These are phyloP conservation scores for Cheumatopsyche charites DNA, from an alignment of 1,140 invertebrate genomes.

Conservation along the genomic window DNA sequence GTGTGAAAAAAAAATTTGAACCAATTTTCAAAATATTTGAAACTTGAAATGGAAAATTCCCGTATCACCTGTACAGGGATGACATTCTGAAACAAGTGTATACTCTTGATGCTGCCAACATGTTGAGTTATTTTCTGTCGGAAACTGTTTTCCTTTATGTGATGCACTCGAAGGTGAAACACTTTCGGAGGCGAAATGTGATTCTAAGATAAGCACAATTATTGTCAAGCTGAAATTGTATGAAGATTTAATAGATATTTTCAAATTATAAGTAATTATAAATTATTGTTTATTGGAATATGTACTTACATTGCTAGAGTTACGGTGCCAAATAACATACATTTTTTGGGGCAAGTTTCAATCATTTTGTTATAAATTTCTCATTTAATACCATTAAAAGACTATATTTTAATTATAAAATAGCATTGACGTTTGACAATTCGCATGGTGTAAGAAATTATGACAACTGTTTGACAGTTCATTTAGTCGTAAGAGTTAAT, in stretches of 20 bases:
- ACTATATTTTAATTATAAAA: no score
- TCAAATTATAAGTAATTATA: conserved; percentile 38
- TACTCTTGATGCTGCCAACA: conserved; percentile 74
- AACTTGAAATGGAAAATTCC: no score
- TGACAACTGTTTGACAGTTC: no score
- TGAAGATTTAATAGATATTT: no score
- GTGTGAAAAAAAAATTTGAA: conserved; percentile 6
- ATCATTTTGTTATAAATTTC: conserved; percentile 62
- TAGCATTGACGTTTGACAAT: no score
- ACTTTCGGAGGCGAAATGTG: conserved; percentile 68
- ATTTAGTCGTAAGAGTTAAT: background rate
- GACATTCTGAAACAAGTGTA: conserved; percentile 74
- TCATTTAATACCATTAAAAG: no score
- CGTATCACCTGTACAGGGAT: conserved; percentile 81
- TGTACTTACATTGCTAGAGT: conserved; percentile 65
- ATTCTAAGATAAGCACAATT: conserved; percentile 78
- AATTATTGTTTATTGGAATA: conserved; percentile 21
- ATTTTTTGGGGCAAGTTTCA: conserved; percentile 71
- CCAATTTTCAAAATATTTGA: background rate
- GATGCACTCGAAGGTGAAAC: conserved; percentile 59
- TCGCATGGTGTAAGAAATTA: no score
- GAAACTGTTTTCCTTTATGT: conserved; percentile 62
- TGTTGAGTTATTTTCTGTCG: conserved; percentile 76
- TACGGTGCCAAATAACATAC: conserved; percentile 69
- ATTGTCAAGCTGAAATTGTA: conserved; percentile 73